Conservation (phyloP, 2,888 invertebrate genomes). For the Phengaris alcon region DNA sequence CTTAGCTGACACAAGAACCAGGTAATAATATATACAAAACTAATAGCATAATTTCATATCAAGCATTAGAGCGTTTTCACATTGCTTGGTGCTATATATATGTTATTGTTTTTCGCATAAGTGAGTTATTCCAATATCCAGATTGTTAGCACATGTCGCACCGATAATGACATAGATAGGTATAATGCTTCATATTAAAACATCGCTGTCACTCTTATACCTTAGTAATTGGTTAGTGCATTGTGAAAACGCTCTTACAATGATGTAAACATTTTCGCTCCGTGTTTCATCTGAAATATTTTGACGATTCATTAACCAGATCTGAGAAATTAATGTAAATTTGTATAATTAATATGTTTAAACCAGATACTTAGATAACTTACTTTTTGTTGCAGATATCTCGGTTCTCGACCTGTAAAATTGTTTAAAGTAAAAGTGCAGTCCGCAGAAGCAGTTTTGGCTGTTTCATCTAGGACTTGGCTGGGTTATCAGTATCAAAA, state of each 20-base stretch:
- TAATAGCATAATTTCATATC: no score
- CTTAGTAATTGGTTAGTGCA: no score
- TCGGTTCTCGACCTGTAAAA: constrained; percentile 97
- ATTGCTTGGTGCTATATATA: no score
- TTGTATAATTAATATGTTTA: background rate
- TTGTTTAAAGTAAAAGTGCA: constrained; percentile 97
- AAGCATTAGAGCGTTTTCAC: no score
- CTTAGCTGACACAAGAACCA: constrained; percentile 96
- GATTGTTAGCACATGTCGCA: no score
- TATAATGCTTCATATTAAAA: no score
- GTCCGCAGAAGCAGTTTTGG: constrained; percentile 96
- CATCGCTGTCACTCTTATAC: no score
- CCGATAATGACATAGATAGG: no score
- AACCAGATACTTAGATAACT: background rate
- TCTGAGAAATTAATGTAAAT: constrained; percentile 54
- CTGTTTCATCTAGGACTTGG: constrained; percentile 99
- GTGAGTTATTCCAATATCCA: no score
- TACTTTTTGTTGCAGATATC: constrained; percentile 78
- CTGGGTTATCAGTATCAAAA: constrained; percentile 99
- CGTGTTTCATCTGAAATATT: constrained; percentile 82
- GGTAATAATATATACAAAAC: constrained; percentile 59
- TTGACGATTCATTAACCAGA: constrained; percentile 77
- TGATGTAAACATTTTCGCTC: constrained; percentile 73
- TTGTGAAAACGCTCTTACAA: constrained; percentile 40
- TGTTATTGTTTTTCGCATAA: no score